These are phyloP conservation scores for Scaptomyza caliginosa DNA, from an alignment of 2,888 invertebrate species.

Conservation along the genomic window DNA sequence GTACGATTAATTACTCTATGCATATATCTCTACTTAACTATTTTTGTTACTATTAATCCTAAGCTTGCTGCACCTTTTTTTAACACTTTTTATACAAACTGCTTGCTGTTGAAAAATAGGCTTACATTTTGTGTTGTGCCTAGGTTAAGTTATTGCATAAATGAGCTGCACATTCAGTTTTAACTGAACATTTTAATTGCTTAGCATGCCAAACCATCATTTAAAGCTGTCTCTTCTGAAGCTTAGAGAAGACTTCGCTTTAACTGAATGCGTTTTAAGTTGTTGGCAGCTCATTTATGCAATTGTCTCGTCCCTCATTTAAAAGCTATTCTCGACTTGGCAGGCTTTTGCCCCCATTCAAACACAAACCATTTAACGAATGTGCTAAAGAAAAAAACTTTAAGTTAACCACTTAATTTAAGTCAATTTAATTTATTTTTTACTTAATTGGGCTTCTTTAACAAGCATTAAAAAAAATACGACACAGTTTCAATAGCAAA, in stretches of 20 bases:
- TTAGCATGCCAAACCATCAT: constrained; percentile 9
- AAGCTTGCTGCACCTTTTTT: constrained; percentile 25
- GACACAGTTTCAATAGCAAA: constrained; percentile 70
- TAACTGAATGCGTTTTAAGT: constrained; percentile 3
- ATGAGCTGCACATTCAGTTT: constrained; percentile 62
- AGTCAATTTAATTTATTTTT: constrained; percentile 17
- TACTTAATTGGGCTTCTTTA: constrained; percentile 42
- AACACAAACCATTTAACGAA: constrained; percentile 60
- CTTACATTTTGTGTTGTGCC: constrained; percentile 49
- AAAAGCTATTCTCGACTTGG: constrained; percentile 84
- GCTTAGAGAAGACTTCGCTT: constrained; percentile 9
- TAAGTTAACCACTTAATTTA: constrained; percentile 23
- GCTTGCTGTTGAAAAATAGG: constrained; percentile 1
- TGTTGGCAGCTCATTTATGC: constrained; percentile 76
- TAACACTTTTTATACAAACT: constrained; percentile 3
- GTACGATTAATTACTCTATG: background rate
- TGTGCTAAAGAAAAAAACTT: constrained; percentile 36
- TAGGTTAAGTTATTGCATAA: constrained; percentile 82
- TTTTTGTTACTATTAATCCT: background rate
- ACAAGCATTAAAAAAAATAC: constrained; percentile 14
- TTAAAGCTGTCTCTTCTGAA: constrained; percentile 17
- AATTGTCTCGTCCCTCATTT: constrained; percentile 80
- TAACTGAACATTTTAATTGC: background rate
- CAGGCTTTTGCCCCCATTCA: constrained; percentile 83
- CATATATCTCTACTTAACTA: background rate